These are phyloP conservation scores for Tholera decimalis DNA, from an alignment of 2,888 invertebrate species.

Conservation along the genomic window DNA sequence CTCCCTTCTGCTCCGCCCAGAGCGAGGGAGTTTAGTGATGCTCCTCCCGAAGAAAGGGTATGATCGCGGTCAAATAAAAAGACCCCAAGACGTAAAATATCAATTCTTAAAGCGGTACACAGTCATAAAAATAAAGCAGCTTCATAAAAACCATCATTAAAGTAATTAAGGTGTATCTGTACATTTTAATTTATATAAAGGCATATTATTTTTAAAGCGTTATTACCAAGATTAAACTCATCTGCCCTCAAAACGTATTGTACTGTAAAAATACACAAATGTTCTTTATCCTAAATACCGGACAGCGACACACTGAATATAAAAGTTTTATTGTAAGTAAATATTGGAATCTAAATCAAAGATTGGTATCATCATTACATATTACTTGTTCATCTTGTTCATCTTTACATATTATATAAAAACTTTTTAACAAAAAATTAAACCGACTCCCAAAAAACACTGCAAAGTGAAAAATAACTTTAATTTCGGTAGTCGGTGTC, in stretches of 20 bases:
- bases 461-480: no score
- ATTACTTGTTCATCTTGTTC: no score
- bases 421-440: no score
- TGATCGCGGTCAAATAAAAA: neutral
- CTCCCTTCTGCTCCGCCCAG: no score
- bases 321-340: neutral
- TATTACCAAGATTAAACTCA: slow-evolving; percentile 17
- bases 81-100: neutral
- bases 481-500: no score
- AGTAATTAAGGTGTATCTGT: slow-evolving; percentile 9
- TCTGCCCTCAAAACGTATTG: slow-evolving; percentile 44
- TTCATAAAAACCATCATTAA: neutral
- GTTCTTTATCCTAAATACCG: slow-evolving; percentile 37
- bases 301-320: slow-evolving; percentile 21
- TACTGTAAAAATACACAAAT: slow-evolving; percentile 4
- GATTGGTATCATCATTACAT: neutral
- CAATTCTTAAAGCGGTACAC: neutral
- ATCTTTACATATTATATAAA: no score
- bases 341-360: slow-evolving; percentile 9
- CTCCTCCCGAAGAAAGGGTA: no score
- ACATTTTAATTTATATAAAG: slow-evolving; percentile 15
- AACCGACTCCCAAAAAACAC: no score
- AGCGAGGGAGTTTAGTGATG: no score
- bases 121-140: slow-evolving; percentile 1
- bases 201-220: slow-evolving; percentile 9